phyloP scores from a whole-genome alignment of 2,797 vertebrate species.

The Platyrinchus mystaceus region DNA sequence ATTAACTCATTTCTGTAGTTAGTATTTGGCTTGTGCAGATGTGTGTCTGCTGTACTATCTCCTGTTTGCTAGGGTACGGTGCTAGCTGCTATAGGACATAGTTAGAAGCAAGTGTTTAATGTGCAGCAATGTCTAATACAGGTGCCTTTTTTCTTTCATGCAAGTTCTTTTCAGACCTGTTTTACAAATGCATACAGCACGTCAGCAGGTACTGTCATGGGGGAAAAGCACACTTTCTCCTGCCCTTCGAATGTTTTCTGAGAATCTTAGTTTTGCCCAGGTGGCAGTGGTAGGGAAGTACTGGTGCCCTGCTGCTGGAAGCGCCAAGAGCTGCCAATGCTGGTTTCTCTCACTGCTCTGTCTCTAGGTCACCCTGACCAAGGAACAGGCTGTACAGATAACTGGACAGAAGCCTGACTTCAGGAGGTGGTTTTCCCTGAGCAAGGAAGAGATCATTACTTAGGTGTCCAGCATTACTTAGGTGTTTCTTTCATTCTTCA shows the following conservation, averaged over 20 bases:
- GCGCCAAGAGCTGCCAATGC: neutral
- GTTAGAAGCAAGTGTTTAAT: neutral
- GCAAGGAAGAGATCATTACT: neutral
- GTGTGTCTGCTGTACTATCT: neutral
- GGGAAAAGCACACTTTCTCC: neutral
- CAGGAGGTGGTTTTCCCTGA: neutral
- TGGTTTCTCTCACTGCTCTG: neutral
- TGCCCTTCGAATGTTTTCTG: neutral
- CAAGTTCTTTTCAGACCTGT: neutral
- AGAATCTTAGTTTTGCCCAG: neutral
- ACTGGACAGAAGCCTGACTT: neutral
- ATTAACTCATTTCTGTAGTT: neutral
- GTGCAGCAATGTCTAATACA: neutral
- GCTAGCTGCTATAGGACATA: neutral
- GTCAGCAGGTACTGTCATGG: neutral
- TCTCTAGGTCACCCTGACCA: neutral
- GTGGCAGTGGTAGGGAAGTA: neutral
- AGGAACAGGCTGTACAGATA: neutral
- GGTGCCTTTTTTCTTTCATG: neutral
- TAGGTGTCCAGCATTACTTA: neutral
- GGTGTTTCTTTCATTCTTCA: neutral
- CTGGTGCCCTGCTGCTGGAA: neutral
- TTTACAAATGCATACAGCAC: neutral
- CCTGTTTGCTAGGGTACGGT: rapidly evolving
- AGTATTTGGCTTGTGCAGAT: neutral